phyloP scores from a whole-genome alignment of 2,113 vertebrate species.

The Peucedramus taeniatus region DNA sequence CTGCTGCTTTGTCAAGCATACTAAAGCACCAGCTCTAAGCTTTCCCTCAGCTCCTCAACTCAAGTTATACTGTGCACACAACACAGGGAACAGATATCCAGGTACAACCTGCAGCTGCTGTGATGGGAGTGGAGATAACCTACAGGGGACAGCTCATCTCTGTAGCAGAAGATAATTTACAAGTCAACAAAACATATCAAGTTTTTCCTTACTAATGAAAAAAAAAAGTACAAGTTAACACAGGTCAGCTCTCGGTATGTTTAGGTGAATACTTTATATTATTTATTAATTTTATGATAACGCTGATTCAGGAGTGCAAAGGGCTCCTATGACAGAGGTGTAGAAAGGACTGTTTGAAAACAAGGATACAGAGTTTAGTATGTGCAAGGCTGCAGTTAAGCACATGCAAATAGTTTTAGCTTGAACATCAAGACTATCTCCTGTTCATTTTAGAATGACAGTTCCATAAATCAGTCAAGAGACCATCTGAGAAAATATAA shows the following conservation, averaged over 20 bases:
- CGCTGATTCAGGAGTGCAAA: not conserved
- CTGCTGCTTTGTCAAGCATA: not conserved
- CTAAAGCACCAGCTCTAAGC: not conserved
- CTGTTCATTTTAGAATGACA: not conserved
- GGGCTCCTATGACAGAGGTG: not conserved
- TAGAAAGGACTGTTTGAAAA: not conserved
- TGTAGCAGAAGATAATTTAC: not conserved
- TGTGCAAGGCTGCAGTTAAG: not conserved
- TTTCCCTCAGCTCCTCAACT: not conserved
- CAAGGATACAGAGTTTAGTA: not conserved
- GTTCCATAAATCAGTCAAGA: not conserved
- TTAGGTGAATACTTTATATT: not conserved
- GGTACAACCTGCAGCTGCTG: not conserved
- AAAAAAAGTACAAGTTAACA: not conserved
- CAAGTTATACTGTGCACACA: not conserved
- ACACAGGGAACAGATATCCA: not conserved
- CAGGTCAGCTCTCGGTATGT: not conserved
- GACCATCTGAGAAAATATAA: not conserved
- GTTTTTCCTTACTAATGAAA: not conserved
- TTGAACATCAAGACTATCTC: not conserved
- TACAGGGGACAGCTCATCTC: not conserved
- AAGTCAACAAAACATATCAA: not conserved
- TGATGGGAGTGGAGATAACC: not conserved
- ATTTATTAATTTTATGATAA: not conserved
- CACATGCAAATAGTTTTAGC: not conserved